Conservation (phyloP, 2,888 invertebrate species). For the Apodemia mormo region DNA sequence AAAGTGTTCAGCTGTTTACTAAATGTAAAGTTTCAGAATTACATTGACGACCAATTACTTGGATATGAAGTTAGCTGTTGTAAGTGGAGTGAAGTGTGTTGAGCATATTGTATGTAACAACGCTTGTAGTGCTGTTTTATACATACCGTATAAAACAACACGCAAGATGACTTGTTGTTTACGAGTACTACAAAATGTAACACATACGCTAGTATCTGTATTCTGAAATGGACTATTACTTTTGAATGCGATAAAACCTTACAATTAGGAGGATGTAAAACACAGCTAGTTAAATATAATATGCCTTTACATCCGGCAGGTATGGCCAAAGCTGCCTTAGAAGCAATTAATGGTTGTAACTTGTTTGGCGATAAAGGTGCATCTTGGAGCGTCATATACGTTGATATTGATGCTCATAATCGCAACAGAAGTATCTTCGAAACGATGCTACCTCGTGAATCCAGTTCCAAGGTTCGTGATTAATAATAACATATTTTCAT, state of each 20-base stretch:
- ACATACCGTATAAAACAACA: too few species aligned
- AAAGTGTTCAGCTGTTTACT: too few species aligned
- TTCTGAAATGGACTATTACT: neutral
- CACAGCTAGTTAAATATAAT: neutral
- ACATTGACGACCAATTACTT: too few species aligned
- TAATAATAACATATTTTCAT: neutral
- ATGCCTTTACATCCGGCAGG: conserved; percentile 57
- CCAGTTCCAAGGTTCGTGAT: conserved; percentile 93
- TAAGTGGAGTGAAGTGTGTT: too few species aligned
- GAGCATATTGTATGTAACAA: too few species aligned
- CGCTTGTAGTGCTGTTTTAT: too few species aligned
- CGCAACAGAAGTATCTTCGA: conserved; percentile 99
- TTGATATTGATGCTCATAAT: conserved; percentile 99
- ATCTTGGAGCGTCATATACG: conserved; percentile 98
- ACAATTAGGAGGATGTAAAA: neutral
- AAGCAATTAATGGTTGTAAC: conserved; percentile 99
- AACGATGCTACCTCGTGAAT: conserved; percentile 97
- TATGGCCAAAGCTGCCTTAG: conserved; percentile 98
- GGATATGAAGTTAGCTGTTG: too few species aligned
- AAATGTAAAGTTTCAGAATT: too few species aligned
- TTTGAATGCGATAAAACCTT: neutral
- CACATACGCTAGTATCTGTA: neutral
- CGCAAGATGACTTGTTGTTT: too few species aligned
- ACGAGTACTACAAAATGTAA: neutral
- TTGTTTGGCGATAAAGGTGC: conserved; percentile 98